A percentile compares a stretch with the other conserved stretches of the same genome.
Conservation (phyloP, 2,888 invertebrate genomes). For the Agapostemon virescens region DNA sequence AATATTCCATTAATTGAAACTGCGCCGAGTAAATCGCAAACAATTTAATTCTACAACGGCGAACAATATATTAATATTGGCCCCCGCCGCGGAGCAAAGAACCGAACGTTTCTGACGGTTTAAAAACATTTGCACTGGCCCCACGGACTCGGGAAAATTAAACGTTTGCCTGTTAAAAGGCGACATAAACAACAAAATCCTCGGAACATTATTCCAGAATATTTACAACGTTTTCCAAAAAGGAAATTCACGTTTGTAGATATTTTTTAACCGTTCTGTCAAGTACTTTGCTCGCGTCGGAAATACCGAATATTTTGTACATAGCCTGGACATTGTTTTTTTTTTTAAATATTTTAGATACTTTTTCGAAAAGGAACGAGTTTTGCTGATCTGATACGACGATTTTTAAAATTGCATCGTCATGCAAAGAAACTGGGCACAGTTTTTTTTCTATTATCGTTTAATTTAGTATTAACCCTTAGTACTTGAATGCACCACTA, state of each 20-base stretch:
- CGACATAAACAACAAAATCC: neutral
- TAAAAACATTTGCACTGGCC: neutral
- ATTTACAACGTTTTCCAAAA: neutral
- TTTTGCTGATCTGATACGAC: neutral
- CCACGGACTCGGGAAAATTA: neutral
- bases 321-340: neutral
- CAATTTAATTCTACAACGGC: constrained; percentile 52
- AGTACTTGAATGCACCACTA: too few species aligned
- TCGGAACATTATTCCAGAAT: neutral
- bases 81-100: neutral
- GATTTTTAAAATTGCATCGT: too few species aligned
- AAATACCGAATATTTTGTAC: neutral
- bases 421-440: too few species aligned
- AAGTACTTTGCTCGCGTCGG: neutral
- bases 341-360: too few species aligned
- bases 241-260: too few species aligned
- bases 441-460: too few species aligned
- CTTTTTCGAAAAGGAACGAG: neutral
- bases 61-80: constrained; percentile 61
- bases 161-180: neutral
- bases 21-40: constrained; percentile 56
- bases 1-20: constrained; percentile 67
- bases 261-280: neutral
- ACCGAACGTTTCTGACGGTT: neutral
- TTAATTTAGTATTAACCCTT: too few species aligned